These are phyloP conservation scores for Leistus spinibarbis DNA, from an alignment of 2,888 invertebrate species.

Conservation along the genomic window DNA sequence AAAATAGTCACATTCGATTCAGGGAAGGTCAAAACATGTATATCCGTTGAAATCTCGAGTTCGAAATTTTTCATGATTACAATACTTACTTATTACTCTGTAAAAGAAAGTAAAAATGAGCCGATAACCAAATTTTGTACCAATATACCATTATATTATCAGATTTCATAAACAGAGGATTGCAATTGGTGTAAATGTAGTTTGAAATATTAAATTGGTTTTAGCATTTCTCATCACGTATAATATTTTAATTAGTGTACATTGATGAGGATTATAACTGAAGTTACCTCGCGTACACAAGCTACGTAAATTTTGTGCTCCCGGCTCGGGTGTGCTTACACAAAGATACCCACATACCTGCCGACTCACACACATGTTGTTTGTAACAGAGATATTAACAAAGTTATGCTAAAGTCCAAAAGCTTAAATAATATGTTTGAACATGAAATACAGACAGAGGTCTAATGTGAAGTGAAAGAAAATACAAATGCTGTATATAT, in stretches of 20 bases:
- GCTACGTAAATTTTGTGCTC: not conserved
- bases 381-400: not conserved
- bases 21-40: no score
- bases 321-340: no score
- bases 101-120: no score
- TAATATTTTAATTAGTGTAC: constrained; percentile 15
- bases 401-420: not conserved
- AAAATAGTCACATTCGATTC: no score
- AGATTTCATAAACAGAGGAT: not conserved
- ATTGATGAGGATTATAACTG: constrained; percentile 20
- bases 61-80: no score
- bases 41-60: no score
- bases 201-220: not conserved
- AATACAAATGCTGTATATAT: no score
- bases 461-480: no score
- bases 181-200: not conserved
- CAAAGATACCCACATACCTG: not conserved
- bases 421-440: not conserved
- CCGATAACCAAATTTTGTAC: no score
- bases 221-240: not conserved
- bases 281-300: constrained; percentile 2
- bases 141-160: no score
- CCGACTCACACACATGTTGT: not conserved
- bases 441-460: not conserved
- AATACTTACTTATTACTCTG: no score